Evolutionary conservation across 1,140 invertebrate species (phyloP).

Genomic region (Anoplophora glabripennis): DNA sequence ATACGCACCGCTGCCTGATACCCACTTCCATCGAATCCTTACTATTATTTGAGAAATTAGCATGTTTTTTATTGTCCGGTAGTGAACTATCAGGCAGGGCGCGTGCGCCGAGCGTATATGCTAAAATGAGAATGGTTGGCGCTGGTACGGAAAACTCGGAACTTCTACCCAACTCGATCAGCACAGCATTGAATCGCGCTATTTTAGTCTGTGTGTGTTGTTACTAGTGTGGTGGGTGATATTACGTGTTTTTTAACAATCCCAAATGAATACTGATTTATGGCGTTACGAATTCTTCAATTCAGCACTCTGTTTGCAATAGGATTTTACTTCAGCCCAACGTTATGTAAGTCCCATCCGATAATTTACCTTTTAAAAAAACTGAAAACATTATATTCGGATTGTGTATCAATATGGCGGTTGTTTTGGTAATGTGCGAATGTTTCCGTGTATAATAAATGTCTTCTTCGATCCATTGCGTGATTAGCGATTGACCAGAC

Average conservation of each 20-base stretch:
- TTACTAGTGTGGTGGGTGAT: slow-evolving; percentile 18
- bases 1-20: not conserved
- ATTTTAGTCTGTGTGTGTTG: slow-evolving; percentile 9
- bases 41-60: not conserved
- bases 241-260: slow-evolving; percentile 22
- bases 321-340: slow-evolving; percentile 28
- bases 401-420: slow-evolving; percentile 24
- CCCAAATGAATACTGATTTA: slow-evolving; percentile 40
- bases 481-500: not conserved
- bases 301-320: slow-evolving; percentile 38
- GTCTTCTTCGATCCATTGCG: not conserved
- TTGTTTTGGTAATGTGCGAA: slow-evolving; percentile 17
- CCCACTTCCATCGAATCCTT: not conserved
- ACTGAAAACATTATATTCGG: slow-evolving; percentile 14
- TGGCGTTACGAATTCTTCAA: slow-evolving; percentile 38
- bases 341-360: slow-evolving; percentile 26
- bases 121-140: slow-evolving; percentile 5
- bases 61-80: not conserved
- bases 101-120: not conserved
- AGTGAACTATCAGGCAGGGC: not conserved
- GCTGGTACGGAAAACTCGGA: not conserved
- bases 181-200: not conserved
- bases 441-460: slow-evolving; percentile 1
- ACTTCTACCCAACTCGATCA: not conserved
- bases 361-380: slow-evolving; percentile 13